Evolutionary conservation across 2,797 vertebrate genomes (phyloP).

Genomic region (Enteromius thamalakanensis): DNA sequence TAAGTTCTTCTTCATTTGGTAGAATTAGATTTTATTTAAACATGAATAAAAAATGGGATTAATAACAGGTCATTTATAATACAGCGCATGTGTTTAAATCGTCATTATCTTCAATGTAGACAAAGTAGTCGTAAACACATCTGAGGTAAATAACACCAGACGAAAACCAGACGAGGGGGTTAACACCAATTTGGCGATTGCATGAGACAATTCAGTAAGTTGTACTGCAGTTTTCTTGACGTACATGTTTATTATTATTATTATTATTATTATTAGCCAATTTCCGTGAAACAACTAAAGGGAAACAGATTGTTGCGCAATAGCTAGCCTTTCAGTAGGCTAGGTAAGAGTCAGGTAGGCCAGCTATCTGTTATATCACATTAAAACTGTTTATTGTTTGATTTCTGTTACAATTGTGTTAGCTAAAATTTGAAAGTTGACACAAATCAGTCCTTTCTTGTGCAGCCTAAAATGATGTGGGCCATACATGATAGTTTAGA

Average conservation of each 20-base stretch:
- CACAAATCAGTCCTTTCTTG: no score
- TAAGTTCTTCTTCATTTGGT: neutral
- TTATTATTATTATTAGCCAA: neutral
- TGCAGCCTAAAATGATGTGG: no score
- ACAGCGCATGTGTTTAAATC: no score
- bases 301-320: neutral
- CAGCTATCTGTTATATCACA: neutral
- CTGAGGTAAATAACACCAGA: no score
- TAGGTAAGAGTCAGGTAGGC: neutral
- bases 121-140: neutral
- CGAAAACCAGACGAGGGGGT: neutral
- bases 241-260: neutral
- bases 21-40: neutral
- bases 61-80: neutral
- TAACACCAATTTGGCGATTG: neutral
- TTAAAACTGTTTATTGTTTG: neutral
- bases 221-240: neutral
- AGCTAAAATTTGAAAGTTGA: neutral
- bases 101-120: neutral
- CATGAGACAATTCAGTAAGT: neutral
- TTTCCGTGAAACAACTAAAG: neutral
- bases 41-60: neutral
- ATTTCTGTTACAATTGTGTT: neutral
- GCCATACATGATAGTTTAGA: no score
- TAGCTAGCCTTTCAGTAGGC: no score